These are phyloP conservation scores for Heterochromis multidens DNA, from an alignment of 2,113 vertebrate genomes.

Conservation along the genomic window DNA sequence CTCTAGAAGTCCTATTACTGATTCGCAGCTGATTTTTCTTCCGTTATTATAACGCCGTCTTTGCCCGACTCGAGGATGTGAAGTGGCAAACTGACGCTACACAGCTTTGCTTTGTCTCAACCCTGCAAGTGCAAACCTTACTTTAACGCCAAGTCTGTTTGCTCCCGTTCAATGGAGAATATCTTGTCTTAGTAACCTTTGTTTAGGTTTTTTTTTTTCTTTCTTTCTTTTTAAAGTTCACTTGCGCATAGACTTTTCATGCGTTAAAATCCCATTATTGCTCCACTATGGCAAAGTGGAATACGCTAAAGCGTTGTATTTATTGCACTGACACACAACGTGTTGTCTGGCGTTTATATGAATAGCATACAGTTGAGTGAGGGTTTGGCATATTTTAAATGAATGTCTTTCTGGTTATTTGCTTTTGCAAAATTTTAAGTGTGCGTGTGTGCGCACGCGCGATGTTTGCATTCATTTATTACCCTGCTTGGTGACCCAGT, in stretches of 20 bases:
- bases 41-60: neutral
- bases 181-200: neutral
- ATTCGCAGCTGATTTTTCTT: neutral
- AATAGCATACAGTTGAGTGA: neutral
- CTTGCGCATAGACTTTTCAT: neutral
- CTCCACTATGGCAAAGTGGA: neutral
- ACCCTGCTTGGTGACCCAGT: constrained; percentile 1
- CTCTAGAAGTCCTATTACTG: neutral
- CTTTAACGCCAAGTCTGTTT: neutral
- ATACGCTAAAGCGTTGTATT: neutral
- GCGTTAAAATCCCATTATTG: neutral
- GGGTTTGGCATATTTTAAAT: neutral
- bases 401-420: neutral
- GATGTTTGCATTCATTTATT: neutral
- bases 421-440: neutral
- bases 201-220: neutral
- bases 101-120: constrained; percentile 5
- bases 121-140: constrained; percentile 1
- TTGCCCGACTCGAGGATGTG: neutral
- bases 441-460: neutral
- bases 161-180: neutral
- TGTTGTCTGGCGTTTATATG: too few relatives aligned
- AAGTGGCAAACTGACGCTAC: neutral
- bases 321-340: neutral
- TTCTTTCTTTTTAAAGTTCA: too few relatives aligned